These are phyloP conservation scores for Unio pictorum DNA, from an alignment of 2,888 invertebrate species.

Conservation along the genomic window DNA sequence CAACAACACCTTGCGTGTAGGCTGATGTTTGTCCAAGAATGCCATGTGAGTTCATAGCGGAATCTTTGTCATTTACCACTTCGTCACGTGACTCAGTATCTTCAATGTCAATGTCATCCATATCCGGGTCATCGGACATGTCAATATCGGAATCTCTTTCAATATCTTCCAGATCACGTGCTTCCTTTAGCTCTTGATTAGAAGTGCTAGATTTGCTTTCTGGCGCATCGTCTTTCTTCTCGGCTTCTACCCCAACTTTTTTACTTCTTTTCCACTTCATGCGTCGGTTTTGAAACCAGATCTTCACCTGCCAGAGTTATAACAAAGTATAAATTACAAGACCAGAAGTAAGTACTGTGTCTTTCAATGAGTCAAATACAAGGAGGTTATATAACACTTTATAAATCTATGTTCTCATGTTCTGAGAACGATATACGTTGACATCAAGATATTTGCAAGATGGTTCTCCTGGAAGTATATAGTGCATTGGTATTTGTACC, in stretches of 20 bases:
- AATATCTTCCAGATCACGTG: conserved; percentile 32
- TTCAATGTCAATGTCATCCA: conserved; percentile 23
- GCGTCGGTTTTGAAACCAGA: conserved; percentile 98
- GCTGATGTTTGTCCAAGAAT: too few relatives aligned
- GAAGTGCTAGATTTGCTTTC: conserved; percentile 14
- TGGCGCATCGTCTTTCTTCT: conserved; percentile 6
- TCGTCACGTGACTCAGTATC: conserved; percentile 22
- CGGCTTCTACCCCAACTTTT: conserved; percentile 83
- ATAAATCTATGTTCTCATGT: too few relatives aligned
- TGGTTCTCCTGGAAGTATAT: too few relatives aligned
- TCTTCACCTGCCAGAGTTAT: conserved; percentile 83
- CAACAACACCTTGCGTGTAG: too few relatives aligned
- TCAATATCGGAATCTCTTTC: conserved; percentile 38
- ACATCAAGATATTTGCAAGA: too few relatives aligned
- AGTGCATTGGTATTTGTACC: too few relatives aligned
- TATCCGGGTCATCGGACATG: conserved; percentile 30
- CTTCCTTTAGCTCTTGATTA: conserved; percentile 24
- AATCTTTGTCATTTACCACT: conserved; percentile 24
- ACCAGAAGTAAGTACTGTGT: too few relatives aligned
- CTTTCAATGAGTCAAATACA: too few relatives aligned
- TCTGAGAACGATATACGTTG: too few relatives aligned
- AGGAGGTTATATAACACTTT: too few relatives aligned
- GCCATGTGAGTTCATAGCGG: too few relatives aligned
- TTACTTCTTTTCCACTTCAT: conserved; percentile 99
- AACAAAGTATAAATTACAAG: conserved; percentile 60